These are phyloP conservation scores for Chaetodon trifascialis DNA, from an alignment of 2,113 vertebrate species.

Conservation along the genomic window DNA sequence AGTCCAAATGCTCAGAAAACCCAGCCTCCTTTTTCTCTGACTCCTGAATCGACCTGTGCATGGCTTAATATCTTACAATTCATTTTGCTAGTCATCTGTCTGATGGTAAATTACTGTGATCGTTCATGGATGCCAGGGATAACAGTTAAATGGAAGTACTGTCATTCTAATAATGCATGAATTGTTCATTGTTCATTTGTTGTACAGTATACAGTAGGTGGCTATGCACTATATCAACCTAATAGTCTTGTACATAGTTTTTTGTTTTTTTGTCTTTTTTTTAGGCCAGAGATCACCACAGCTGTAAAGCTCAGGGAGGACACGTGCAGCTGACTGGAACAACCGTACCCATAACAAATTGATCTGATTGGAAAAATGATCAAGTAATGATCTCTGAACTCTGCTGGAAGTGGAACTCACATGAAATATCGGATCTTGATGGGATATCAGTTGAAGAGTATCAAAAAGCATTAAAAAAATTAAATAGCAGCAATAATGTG, in stretches of 20 bases:
- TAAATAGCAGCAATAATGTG: slow-evolving; percentile 19
- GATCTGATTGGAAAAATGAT: slow-evolving; percentile 48
- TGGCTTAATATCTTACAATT: not conserved
- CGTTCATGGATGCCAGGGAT: not conserved
- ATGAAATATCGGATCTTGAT: slow-evolving; percentile 51
- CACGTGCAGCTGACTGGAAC: not conserved
- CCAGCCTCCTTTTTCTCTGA: not conserved
- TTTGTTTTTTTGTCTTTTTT: too few species aligned
- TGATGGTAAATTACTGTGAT: not conserved
- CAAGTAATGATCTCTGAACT: slow-evolving; percentile 16
- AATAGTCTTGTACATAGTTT: not conserved
- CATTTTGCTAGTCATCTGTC: not conserved
- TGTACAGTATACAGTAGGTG: not conserved
- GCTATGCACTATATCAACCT: not conserved
- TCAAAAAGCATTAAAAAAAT: not conserved
- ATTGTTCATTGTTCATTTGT: not conserved
- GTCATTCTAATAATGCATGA: not conserved
- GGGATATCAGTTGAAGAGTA: slow-evolving; percentile 39
- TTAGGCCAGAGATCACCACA: not conserved
- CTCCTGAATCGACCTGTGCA: not conserved
- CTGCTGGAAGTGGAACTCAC: slow-evolving; percentile 41
- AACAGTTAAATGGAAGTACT: not conserved
- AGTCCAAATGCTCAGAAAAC: not conserved
- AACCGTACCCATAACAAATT: slow-evolving; percentile 21
- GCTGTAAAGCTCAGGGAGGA: not conserved